Conservation (phyloP, 2,888 invertebrate species). For the Epistrophe eligans region DNA sequence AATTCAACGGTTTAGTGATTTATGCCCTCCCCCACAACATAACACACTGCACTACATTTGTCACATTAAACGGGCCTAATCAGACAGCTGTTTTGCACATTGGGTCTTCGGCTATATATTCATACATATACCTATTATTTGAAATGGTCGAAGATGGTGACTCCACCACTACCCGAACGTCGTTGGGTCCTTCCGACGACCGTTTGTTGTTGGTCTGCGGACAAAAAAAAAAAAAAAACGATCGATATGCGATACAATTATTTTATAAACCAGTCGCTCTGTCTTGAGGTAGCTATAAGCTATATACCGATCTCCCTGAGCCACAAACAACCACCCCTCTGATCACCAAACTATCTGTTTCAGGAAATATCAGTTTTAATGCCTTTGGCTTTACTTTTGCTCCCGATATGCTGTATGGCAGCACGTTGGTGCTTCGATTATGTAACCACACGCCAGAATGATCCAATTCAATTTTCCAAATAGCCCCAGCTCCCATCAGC, state of each 20-base stretch:
- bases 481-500: conserved; percentile 1
- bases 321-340: conserved; percentile 3
- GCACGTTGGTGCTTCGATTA: conserved; percentile 39
- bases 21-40: conserved; percentile 60
- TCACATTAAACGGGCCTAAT: conserved; percentile 68
- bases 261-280: conserved; percentile 55
- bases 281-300: background rate
- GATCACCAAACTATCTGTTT: conserved; percentile 36
- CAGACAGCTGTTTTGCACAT: conserved; percentile 72
- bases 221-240: background rate
- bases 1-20: conserved; percentile 56
- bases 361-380: conserved; percentile 73
- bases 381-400: conserved; percentile 49
- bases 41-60: conserved; percentile 70
- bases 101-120: background rate
- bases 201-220: background rate
- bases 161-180: background rate
- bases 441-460: conserved; percentile 66
- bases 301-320: background rate
- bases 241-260: conserved; percentile 62
- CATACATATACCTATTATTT: background rate
- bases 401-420: conserved; percentile 38
- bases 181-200: background rate
- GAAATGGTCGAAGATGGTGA: conserved; percentile 16
- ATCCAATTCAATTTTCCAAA: conserved; percentile 68